A percentile compares a stretch with the other conserved stretches of the same genome.
These are phyloP conservation scores for Vulpes vulpes DNA, from an alignment of 2,113 vertebrate species.

Conservation along the genomic window DNA sequence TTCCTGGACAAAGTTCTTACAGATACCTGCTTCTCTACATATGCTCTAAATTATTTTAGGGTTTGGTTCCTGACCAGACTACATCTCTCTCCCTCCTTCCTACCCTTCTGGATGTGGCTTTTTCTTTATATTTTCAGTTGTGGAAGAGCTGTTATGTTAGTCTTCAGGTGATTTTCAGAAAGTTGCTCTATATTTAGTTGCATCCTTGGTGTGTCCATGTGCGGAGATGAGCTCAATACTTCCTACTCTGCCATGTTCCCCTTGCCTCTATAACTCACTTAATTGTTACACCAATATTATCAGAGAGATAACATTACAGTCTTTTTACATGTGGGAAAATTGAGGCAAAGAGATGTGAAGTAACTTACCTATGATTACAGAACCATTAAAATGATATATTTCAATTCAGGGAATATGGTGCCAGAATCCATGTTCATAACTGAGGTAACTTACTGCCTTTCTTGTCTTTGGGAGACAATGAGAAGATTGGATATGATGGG, in stretches of 20 bases:
- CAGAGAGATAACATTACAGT: not conserved
- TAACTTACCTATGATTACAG: not conserved
- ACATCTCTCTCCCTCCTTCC: not conserved
- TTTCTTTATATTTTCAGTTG: not conserved
- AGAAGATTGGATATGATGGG: not conserved
- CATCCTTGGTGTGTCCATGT: not conserved
- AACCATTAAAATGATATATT: not conserved
- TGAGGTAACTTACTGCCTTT: not conserved
- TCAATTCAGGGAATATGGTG: not conserved
- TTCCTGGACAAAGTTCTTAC: not conserved
- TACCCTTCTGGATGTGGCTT: not conserved
- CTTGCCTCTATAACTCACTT: not conserved
- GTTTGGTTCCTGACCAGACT: not conserved
- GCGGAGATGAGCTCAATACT: not conserved
- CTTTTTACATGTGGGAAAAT: not conserved
- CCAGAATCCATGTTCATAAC: conserved; percentile 1
- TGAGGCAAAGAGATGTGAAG: not conserved
- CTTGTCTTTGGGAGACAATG: not conserved
- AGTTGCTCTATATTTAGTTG: not conserved
- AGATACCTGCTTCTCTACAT: not conserved
- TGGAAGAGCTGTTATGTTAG: not conserved
- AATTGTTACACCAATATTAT: not conserved
- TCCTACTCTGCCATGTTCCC: not conserved
- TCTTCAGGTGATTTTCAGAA: not conserved
- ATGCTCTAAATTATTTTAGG: not conserved